A percentile compares a stretch with the other conserved stretches of the same genome.
Conservation (phyloP, 2,797 vertebrate genomes). For the Huso huso region DNA sequence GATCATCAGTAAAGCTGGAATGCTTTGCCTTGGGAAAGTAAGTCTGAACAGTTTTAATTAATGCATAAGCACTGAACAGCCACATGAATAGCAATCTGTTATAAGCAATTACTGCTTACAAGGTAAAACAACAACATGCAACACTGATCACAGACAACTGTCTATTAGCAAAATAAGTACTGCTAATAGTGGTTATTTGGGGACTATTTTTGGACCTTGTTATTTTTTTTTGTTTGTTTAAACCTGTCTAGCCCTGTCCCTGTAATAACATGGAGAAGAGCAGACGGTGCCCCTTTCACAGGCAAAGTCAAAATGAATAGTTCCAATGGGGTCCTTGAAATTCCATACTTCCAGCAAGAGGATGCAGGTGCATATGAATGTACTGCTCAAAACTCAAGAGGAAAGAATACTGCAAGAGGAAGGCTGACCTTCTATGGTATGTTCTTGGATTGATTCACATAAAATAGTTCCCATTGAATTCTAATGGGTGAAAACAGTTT, state of each 20-base stretch:
- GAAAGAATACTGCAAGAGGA: constrained; percentile 73
- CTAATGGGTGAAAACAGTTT: constrained; percentile 1
- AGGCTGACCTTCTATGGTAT: constrained; percentile 80
- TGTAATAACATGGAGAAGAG: constrained; percentile 79
- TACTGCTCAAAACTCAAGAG: constrained; percentile 78
- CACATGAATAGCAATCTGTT: neutral
- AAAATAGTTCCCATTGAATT: constrained; percentile 10
- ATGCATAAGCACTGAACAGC: constrained; percentile 5
- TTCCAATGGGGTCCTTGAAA: constrained; percentile 79
- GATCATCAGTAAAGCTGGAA: constrained; percentile 80
- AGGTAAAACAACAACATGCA: too few relatives aligned
- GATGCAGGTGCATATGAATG: constrained; percentile 82
- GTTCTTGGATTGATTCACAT: constrained; percentile 12
- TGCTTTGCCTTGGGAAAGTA: constrained; percentile 95
- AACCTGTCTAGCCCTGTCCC: constrained; percentile 71
- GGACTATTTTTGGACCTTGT: too few relatives aligned
- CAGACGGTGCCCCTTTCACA: constrained; percentile 76
- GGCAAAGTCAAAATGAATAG: constrained; percentile 83
- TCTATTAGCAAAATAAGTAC: too few relatives aligned
- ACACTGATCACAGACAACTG: too few relatives aligned
- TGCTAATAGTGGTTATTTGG: too few relatives aligned
- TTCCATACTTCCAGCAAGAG: constrained; percentile 87
- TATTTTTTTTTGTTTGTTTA: constrained; percentile 23
- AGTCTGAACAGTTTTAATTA: constrained; percentile 45
- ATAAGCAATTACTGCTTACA: neutral